Evolutionary conservation across 2,888 invertebrate genomes (phyloP).

Genomic region (Yponomeuta sedellus): DNA sequence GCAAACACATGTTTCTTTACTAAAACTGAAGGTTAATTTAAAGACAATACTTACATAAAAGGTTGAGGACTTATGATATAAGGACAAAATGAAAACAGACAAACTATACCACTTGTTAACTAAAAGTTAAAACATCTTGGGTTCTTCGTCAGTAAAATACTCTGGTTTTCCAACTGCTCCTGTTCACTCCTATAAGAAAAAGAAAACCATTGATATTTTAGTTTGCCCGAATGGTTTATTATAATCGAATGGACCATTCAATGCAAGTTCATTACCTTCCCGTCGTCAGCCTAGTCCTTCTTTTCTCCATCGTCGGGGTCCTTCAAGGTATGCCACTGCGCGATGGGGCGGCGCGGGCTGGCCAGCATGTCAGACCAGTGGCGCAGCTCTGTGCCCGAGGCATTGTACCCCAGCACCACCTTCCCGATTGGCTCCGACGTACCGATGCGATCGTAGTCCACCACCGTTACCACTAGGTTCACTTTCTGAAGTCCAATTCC

Average conservation of each 20-base stretch:
- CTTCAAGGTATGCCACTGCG: conserved; percentile 99
- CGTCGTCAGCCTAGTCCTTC: conserved; percentile 78
- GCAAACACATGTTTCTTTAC: too few relatives aligned
- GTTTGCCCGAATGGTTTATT: too few relatives aligned
- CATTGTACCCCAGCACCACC: conserved; percentile 97
- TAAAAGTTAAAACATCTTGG: background rate
- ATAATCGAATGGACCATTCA: too few relatives aligned
- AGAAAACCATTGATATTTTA: background rate
- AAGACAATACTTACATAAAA: too few relatives aligned
- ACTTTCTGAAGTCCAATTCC: conserved; percentile 89
- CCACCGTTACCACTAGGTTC: conserved; percentile 98
- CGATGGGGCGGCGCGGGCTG: conserved; percentile 98
- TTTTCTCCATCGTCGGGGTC: conserved; percentile 97
- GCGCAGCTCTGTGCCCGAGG: conserved; percentile 97
- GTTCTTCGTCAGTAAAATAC: conserved; percentile 8
- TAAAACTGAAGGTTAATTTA: too few relatives aligned
- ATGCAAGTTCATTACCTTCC: background rate
- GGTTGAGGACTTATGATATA: too few relatives aligned
- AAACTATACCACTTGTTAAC: conserved; percentile 5
- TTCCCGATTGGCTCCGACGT: conserved; percentile 99
- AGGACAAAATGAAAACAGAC: background rate
- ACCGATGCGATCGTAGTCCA: conserved; percentile 99
- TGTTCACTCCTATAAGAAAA: conserved; percentile 1
- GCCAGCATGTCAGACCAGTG: conserved; percentile 99
- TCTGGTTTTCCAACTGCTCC: background rate